phyloP scores from a whole-genome alignment of 2,113 vertebrate genomes.

The Notiomystis cincta region DNA sequence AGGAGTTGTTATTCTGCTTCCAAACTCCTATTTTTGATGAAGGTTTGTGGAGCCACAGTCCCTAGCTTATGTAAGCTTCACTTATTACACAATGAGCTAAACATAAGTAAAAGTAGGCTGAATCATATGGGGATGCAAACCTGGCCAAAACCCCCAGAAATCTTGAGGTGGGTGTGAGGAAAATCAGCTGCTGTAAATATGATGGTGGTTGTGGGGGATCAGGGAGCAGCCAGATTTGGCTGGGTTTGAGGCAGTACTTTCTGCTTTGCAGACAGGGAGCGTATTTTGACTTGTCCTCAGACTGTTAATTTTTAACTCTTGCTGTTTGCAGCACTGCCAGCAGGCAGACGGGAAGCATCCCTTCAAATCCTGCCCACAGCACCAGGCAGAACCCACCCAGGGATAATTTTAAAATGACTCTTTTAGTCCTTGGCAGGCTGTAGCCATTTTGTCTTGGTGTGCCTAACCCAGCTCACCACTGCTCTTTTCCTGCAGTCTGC shows the following conservation, averaged over 20 bases:
- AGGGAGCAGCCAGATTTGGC: slow-evolving; percentile 32
- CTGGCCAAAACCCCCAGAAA: slow-evolving; percentile 61
- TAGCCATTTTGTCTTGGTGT: neutral
- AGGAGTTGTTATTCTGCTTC: neutral
- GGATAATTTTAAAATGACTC: neutral
- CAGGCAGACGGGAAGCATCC: neutral
- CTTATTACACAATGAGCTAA: slow-evolving; percentile 60
- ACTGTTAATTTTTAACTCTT: slow-evolving; percentile 50
- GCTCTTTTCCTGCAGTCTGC: neutral
- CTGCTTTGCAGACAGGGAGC: neutral
- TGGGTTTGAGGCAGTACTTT: neutral
- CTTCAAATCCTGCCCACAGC: neutral
- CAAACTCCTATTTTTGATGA: slow-evolving; percentile 48
- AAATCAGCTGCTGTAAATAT: slow-evolving; percentile 61
- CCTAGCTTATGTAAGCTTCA: slow-evolving; percentile 48
- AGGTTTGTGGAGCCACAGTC: slow-evolving; percentile 41
- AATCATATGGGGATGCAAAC: slow-evolving; percentile 63
- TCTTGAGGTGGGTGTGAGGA: slow-evolving; percentile 60
- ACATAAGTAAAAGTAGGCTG: slow-evolving; percentile 65
- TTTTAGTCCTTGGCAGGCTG: neutral
- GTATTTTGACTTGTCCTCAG: slow-evolving; percentile 28
- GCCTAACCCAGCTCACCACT: neutral
- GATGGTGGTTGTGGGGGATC: slow-evolving; percentile 33
- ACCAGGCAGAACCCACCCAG: neutral
- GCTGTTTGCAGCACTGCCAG: neutral